Percentiles rank a stretch among this genome's conserved stretches.
These are phyloP conservation scores for Oncorhynchus kisutch DNA, from an alignment of 2,113 vertebrate genomes.

Conservation along the genomic window DNA sequence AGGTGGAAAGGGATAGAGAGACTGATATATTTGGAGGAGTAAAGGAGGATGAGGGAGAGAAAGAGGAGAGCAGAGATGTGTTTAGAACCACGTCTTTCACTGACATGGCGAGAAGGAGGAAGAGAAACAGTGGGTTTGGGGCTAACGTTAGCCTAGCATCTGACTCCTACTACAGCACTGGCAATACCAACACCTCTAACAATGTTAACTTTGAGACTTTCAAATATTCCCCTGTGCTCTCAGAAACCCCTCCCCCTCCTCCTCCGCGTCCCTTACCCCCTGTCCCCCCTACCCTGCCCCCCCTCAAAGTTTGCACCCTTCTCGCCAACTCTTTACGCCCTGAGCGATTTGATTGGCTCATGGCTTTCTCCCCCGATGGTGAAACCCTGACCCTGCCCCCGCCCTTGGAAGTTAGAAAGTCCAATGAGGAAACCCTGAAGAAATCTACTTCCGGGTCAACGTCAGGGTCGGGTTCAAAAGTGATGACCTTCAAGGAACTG, in stretches of 20 bases:
- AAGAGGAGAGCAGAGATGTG: conserved; percentile 34
- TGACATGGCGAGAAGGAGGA: conserved; percentile 82
- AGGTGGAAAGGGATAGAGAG: conserved; percentile 26
- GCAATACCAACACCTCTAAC: conserved; percentile 44
- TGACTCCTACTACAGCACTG: conserved; percentile 66
- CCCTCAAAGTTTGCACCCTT: conserved; percentile 62
- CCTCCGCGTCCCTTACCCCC: conserved; percentile 76
- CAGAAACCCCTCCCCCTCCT: conserved; percentile 71
- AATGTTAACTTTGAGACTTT: conserved; percentile 47
- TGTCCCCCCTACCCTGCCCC: conserved; percentile 51
- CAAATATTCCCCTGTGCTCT: conserved; percentile 51
- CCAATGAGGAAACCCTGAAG: conserved; percentile 33
- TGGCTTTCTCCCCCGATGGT: conserved; percentile 87
- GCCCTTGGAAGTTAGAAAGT: conserved; percentile 54
- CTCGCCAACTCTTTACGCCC: conserved; percentile 71
- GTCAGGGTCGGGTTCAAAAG: conserved; percentile 68
- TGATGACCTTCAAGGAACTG: conserved; percentile 93
- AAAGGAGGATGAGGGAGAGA: conserved; percentile 45
- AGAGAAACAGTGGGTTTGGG: conserved; percentile 64
- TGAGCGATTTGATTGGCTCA: conserved; percentile 90
- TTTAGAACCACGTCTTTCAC: conserved; percentile 85
- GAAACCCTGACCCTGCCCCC: conserved; percentile 69
- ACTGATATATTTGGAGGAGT: conserved; percentile 24
- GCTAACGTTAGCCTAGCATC: conserved; percentile 26
- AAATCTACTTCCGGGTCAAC: conserved; percentile 26